Evolutionary conservation across 2,888 invertebrate genomes (phyloP), one percentile per base, ranked within the genome.

Genomic region (Deroplatys truncata): DNA sequence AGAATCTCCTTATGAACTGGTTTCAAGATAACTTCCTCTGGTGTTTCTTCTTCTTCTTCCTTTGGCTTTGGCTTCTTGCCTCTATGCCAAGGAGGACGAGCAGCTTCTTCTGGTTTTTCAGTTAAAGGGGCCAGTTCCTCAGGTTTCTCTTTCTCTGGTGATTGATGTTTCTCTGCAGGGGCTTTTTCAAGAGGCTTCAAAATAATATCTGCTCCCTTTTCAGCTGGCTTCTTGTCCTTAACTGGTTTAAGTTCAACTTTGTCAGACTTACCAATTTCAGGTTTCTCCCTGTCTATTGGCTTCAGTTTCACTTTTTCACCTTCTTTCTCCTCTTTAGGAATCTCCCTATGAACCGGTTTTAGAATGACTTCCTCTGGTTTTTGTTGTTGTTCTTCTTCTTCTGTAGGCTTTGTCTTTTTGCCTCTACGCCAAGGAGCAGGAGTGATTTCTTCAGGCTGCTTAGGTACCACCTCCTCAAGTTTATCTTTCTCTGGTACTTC

Each of bases 401-500:
- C 88, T 10, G 91, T 88, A 86, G 89, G 88, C 85, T 91, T 88
- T 86, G 89, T 88, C 85, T 91, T 92, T 87, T 92, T 92, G n/a
- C 91, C 92, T 5, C 92, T 92, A 29, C 90, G 90, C 92, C 92
- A 92, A 16, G 92, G 92, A 25, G 72, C n/a, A 31, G 3, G 56
- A 25, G 43, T n/a, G 15, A 85, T 72, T 25, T 89, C 85, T 91
- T 31, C 56, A 91, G 91, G 82, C 91, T 91, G n/a, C 83, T 86
- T 43, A 43, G 85, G 86, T 56, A 28, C 82, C 35, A 82, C 87
- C 35, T 87, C 85, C 29, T 43, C 84, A 28, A 72, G 88, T 29
- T 95, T 89, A 89, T 96, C 95, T 93, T 96, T 91, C 88, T 91
- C 72, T 86, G 90, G 89, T 56, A 89, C 15, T 28, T 91, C 91